These are phyloP conservation scores for Lepilemur septentrionalis DNA, from an alignment of 2,797 vertebrate species.

Conservation along the genomic window DNA sequence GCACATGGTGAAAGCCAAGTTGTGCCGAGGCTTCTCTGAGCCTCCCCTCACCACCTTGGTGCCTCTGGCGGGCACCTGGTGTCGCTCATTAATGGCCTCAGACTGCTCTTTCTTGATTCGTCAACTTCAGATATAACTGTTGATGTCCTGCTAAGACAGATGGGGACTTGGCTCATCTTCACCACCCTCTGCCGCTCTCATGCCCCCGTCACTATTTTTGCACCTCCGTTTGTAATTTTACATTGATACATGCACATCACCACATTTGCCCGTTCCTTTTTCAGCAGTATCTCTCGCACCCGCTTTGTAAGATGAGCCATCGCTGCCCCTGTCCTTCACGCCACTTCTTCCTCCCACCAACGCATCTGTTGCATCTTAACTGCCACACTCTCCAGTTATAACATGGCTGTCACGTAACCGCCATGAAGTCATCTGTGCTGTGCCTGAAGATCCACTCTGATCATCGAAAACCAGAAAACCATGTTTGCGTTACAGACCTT, in stretches of 20 bases:
- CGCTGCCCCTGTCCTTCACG: neutral
- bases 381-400: neutral
- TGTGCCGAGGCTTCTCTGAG: accelerated
- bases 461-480: neutral
- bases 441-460: neutral
- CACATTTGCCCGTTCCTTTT: neutral
- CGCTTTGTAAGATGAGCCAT: neutral
- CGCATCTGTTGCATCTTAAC: neutral
- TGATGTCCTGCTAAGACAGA: neutral
- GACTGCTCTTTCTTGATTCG: neutral
- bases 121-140: neutral
- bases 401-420: too few species aligned
- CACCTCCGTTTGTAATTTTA: neutral
- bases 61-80: neutral
- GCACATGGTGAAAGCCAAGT: neutral
- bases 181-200: accelerated
- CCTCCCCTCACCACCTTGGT: too few species aligned
- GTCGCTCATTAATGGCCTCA: neutral
- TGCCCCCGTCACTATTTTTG: neutral
- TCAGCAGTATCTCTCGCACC: neutral
- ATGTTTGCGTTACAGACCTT: neutral
- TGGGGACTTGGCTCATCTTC: neutral
- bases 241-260: neutral
- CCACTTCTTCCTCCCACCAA: neutral
- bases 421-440: neutral